Evolutionary conservation across 2,113 vertebrate species (phyloP).

Genomic region (Otus sunia): DNA sequence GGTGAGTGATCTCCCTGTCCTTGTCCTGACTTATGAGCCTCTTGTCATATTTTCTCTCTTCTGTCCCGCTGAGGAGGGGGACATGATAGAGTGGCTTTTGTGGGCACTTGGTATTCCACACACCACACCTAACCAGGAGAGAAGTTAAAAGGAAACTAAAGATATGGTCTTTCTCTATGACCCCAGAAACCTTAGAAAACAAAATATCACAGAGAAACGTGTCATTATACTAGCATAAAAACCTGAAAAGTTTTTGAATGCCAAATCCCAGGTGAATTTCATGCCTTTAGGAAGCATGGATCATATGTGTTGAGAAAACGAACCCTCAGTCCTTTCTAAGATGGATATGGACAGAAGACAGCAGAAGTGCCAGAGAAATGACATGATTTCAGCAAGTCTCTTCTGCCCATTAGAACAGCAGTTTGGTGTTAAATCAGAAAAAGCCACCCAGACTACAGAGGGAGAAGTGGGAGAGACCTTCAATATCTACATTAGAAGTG

Average conservation of each 20-base stretch:
- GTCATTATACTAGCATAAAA: not conserved
- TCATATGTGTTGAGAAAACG: not conserved
- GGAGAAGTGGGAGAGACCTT: not conserved
- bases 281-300: not conserved
- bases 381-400: not conserved
- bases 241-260: not conserved
- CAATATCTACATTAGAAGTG: not conserved
- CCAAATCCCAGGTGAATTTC: not conserved
- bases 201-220: accelerated
- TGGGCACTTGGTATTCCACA: not conserved
- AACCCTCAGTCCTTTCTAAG: not conserved
- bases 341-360: not conserved
- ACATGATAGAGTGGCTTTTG: not conserved
- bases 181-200: not conserved
- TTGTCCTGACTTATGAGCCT: accelerated
- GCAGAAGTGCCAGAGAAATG: not conserved
- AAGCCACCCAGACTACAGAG: not conserved
- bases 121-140: not conserved
- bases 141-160: not conserved
- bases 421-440: not conserved
- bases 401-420: not conserved
- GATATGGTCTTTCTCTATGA: not conserved
- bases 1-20: not conserved
- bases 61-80: not conserved
- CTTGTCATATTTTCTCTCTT: not conserved